Conservation (phyloP, 2,797 vertebrate genomes). For the Cossypha polioptera region DNA sequence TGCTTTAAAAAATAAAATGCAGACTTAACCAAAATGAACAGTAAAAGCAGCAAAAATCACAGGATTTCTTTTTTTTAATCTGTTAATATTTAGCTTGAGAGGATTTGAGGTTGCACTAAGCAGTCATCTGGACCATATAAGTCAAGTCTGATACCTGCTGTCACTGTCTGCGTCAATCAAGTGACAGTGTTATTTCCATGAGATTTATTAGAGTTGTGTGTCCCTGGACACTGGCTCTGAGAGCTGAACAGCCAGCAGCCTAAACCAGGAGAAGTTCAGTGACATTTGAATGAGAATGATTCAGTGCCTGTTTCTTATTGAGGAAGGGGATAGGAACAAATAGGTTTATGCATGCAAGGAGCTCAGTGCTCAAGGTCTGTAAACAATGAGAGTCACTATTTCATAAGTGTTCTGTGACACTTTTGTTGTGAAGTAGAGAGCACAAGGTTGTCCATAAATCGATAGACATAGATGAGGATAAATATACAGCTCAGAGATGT, state of each 20-base stretch:
- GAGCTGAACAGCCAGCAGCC: constrained; percentile 55
- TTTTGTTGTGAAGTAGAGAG: background rate
- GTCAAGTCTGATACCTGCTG: background rate
- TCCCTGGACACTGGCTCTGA: constrained; percentile 3
- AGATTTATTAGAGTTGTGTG: constrained; percentile 2
- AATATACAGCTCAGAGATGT: background rate
- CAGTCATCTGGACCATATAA: background rate
- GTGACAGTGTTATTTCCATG: constrained; percentile 18
- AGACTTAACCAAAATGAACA: background rate
- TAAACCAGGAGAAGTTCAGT: constrained; percentile 46
- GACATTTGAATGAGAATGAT: constrained; percentile 58
- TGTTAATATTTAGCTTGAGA: background rate
- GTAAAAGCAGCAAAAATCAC: background rate
- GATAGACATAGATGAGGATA: background rate
- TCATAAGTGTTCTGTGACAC: constrained; percentile 21
- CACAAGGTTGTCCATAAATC: background rate
- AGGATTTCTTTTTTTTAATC: constrained; percentile 38
- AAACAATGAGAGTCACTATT: constrained; percentile 18
- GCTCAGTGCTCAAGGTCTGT: constrained; percentile 18
- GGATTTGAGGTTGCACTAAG: constrained; percentile 11
- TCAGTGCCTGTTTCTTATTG: background rate
- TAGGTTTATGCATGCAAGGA: background rate
- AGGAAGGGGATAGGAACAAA: background rate
- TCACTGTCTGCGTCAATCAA: constrained; percentile 42
- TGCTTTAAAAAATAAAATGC: background rate